Base-by-base conservation (phyloP, 2,113 vertebrate species). In the Oryctolagus cuniculus region DNA sequence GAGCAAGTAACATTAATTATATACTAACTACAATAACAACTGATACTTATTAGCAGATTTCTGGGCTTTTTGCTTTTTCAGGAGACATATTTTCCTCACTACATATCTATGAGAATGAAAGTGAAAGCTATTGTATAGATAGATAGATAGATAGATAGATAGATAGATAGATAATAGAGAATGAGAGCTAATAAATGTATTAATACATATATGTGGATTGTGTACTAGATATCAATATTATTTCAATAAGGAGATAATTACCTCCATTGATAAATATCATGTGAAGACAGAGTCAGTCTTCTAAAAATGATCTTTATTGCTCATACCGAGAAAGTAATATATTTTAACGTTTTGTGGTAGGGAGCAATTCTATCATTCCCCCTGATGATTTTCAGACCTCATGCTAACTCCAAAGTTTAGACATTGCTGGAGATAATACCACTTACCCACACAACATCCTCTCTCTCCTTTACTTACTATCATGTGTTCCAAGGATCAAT, bases 221-320 rank as follows among this genome's bases (percentile, higher is more conserved):
- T 29, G 9, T 22, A 31, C 6, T 49, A 77, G 34, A 63, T 63
- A 72, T 44, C 19, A 58, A 7, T 36, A 51, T 72, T 5, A 15
- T 86, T 79, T 78, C 49, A 78, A 86, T 63, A 72, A 79, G n/a
- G n/a, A 93, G 63, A 87, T 61, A 31, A 80, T 63, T 22, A 72
- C 2, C 24, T 22, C 61, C 25, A 27, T 25, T 80, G 22, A 51
- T 9, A 80, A 67, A 70, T 49, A 73, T 2, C 38, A n/a, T 27
- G 11, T n/a, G 67, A 67, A 24, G 4, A 72, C 3, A 77, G 19
- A 25, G 8, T 80, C 31, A 80, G 2, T 87, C 69, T 25, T 63
- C 51, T 24, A 19, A 11, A 82, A 75, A 53, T 75, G 25, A 12
- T 44, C 77, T 27, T 72, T 49, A 19, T 63, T 63, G 11, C 9